Percentiles rank a stretch among this genome's conserved stretches.
These are phyloP conservation scores for Hemithea aestivaria DNA, from an alignment of 2,888 invertebrate species.

Conservation along the genomic window DNA sequence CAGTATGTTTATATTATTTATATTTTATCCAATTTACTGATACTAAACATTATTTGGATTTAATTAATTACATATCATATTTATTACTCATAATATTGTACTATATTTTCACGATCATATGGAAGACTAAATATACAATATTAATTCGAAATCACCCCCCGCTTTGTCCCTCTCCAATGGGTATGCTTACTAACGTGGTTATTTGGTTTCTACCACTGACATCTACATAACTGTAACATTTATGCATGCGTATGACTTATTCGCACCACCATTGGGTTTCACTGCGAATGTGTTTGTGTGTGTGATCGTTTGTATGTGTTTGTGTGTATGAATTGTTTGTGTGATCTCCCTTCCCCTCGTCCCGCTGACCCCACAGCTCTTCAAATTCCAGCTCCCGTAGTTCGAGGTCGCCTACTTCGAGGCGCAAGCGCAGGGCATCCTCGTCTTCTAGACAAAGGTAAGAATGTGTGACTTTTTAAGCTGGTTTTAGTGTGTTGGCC, in stretches of 20 bases:
- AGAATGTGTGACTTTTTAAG: constrained; percentile 21
- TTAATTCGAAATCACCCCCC: constrained; percentile 40
- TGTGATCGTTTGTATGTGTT: constrained; percentile 21
- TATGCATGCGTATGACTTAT: constrained; percentile 47
- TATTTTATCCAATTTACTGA: too few relatives aligned
- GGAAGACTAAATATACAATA: too few relatives aligned
- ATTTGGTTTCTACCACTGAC: constrained; percentile 51
- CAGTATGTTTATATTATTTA: too few relatives aligned
- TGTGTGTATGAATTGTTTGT: constrained; percentile 27
- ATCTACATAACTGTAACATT: constrained; percentile 48
- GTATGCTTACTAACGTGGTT: constrained; percentile 63
- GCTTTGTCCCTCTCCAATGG: constrained; percentile 54
- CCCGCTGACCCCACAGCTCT: constrained; percentile 72
- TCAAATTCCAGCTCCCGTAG: constrained; percentile 79
- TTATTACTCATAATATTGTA: too few relatives aligned
- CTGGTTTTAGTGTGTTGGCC: too few relatives aligned
- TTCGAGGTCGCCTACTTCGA: constrained; percentile 60
- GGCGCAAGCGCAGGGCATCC: constrained; percentile 66
- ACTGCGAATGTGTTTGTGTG: constrained; percentile 34
- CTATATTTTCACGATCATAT: too few relatives aligned
- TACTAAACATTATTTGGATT: too few relatives aligned
- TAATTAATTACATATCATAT: too few relatives aligned
- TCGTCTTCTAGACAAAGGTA: constrained; percentile 71
- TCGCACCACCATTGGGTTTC: constrained; percentile 38
- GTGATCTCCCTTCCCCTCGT: constrained; percentile 38